Conservation (phyloP, 2,888 invertebrate genomes). For the Netelia melanura region DNA sequence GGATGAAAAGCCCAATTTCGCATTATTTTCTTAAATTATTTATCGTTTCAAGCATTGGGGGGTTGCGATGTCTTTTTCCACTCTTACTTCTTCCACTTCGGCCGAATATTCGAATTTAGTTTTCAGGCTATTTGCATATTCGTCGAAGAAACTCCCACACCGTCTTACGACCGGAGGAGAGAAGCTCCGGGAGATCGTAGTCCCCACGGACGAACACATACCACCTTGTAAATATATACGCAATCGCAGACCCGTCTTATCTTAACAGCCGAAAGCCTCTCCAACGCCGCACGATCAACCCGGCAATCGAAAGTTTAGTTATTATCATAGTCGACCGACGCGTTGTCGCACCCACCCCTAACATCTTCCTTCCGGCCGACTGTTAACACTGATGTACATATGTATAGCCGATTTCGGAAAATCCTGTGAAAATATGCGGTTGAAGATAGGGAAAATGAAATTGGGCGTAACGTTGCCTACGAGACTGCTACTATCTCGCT, state of each 20-base stretch:
- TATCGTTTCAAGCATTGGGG: too few relatives aligned
- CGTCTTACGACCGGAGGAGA: slow-evolving; percentile 33
- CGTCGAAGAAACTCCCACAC: slow-evolving; percentile 28
- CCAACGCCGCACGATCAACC: slow-evolving; percentile 20
- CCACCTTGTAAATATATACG: slow-evolving; percentile 10
- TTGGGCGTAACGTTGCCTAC: slow-evolving; percentile 62
- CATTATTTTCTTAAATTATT: too few relatives aligned
- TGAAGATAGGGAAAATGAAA: slow-evolving; percentile 72
- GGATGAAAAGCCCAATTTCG: too few relatives aligned
- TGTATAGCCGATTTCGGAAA: slow-evolving; percentile 47
- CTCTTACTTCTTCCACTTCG: slow-evolving; percentile 42
- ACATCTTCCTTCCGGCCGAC: slow-evolving; percentile 33
- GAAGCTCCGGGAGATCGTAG: not conserved
- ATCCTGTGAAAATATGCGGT: slow-evolving; percentile 71
- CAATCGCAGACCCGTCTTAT: slow-evolving; percentile 70
- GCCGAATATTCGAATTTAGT: slow-evolving; percentile 69
- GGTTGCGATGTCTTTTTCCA: not conserved
- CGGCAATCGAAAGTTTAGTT: slow-evolving; percentile 81
- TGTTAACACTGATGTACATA: not conserved
- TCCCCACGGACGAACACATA: slow-evolving; percentile 23
- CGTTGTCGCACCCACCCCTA: slow-evolving; percentile 64
- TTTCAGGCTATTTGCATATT: slow-evolving; percentile 57
- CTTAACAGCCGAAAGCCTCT: slow-evolving; percentile 74
- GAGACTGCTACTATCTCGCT: not conserved
- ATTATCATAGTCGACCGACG: slow-evolving; percentile 72